These are phyloP conservation scores for Sphaerodactylus townsendi DNA, from an alignment of 2,113 vertebrate genomes.

Conservation along the genomic window DNA sequence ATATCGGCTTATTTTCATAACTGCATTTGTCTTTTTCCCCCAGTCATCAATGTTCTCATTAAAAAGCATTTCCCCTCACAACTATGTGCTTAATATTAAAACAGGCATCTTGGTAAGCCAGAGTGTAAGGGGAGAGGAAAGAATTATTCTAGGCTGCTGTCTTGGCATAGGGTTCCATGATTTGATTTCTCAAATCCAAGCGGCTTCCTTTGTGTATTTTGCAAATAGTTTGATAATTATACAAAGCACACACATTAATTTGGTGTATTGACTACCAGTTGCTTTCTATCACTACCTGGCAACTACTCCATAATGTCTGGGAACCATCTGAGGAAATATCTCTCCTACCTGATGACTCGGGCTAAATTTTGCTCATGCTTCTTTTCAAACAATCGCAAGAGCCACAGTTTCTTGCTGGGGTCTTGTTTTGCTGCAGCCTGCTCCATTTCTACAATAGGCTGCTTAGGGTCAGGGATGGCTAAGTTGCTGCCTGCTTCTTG, in stretches of 20 bases:
- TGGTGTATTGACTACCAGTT: no score
- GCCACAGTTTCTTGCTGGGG: no score
- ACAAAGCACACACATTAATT: no score
- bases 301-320: no score
- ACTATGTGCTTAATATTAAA: not conserved
- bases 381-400: not conserved
- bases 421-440: not conserved
- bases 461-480: not conserved
- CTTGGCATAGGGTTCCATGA: not conserved
- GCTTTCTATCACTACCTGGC: no score
- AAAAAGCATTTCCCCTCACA: no score
- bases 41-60: not conserved
- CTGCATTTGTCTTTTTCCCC: not conserved
- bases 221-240: no score
- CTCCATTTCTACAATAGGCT: not conserved
- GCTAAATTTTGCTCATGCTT: no score
- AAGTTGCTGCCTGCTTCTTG: not conserved
- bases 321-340: no score
- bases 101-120: not conserved
- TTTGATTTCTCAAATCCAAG: no score
- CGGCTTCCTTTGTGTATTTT: no score
- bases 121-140: not conserved
- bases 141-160: not conserved
- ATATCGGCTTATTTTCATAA: not conserved
- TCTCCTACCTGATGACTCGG: no score